Evolutionary conservation across 2,113 vertebrate genomes (phyloP).

Genomic region (Myrmophylax atrothorax): DNA sequence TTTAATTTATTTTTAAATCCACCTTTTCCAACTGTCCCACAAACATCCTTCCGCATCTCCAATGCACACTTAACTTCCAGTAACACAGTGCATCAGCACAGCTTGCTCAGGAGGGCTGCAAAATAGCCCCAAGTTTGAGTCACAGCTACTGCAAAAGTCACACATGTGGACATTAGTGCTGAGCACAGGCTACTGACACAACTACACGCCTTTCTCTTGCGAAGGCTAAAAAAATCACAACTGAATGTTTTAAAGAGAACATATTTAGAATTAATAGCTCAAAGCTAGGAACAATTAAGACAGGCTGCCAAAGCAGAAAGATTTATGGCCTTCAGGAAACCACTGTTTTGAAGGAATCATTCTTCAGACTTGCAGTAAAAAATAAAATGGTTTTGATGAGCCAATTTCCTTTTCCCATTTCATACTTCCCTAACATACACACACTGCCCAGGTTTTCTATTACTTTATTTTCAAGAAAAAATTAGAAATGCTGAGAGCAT

Average conservation of each 20-base stretch:
- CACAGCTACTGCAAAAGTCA: neutral
- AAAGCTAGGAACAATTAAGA: slow-evolving; percentile 29
- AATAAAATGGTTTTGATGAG: neutral
- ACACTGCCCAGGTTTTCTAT: neutral
- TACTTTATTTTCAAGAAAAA: neutral
- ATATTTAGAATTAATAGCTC: neutral
- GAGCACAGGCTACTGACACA: neutral
- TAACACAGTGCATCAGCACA: neutral
- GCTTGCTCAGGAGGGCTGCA: neutral
- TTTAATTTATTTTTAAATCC: neutral
- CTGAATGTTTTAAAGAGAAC: neutral
- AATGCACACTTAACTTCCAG: accelerated
- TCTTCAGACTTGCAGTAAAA: slow-evolving; percentile 16
- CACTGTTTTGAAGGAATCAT: neutral
- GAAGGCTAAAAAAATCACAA: neutral
- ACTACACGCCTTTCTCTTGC: neutral
- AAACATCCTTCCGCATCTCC: neutral
- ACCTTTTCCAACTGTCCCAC: neutral
- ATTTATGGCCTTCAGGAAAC: slow-evolving; percentile 42
- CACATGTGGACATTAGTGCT: accelerated
- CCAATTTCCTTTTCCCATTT: neutral
- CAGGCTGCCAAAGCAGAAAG: neutral
- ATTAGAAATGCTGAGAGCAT: neutral
- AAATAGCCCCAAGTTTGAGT: neutral
- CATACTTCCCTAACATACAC: neutral